Percentiles rank a stretch among this genome's conserved stretches.
Conservation (phyloP, 2,113 vertebrate genomes). For the Lynx canadensis region DNA sequence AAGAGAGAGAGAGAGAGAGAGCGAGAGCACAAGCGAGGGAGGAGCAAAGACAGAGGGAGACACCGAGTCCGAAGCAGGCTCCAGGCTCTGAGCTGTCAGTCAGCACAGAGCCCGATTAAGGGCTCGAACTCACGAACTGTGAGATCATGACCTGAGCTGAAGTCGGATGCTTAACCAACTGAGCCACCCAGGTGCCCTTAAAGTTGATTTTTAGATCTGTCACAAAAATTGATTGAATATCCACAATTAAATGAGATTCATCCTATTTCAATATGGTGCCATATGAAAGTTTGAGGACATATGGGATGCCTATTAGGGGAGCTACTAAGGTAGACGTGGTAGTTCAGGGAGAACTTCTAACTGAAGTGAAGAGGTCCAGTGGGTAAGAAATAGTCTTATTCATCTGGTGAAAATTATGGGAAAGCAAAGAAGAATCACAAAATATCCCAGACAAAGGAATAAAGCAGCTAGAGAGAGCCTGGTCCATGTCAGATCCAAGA, state of each 20-base stretch:
- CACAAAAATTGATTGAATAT: neutral
- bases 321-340: neutral
- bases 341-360: neutral
- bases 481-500: neutral
- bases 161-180: neutral
- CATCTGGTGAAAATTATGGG: neutral
- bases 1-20: too few species aligned
- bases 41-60: too few species aligned
- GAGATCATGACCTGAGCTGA: neutral
- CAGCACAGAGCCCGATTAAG: too few species aligned
- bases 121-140: fast-evolving
- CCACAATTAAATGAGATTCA: neutral
- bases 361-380: neutral
- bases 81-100: too few species aligned
- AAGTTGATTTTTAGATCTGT: neutral
- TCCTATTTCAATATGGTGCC: neutral
- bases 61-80: too few species aligned
- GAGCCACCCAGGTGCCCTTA: neutral
- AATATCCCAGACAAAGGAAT: neutral
- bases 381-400: neutral
- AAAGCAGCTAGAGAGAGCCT: neutral
- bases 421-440: neutral
- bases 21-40: too few species aligned
- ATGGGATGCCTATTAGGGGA: neutral
- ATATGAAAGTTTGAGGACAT: neutral